Conservation (phyloP, 2,888 invertebrate genomes). For the Cerceris ruficornis region DNA sequence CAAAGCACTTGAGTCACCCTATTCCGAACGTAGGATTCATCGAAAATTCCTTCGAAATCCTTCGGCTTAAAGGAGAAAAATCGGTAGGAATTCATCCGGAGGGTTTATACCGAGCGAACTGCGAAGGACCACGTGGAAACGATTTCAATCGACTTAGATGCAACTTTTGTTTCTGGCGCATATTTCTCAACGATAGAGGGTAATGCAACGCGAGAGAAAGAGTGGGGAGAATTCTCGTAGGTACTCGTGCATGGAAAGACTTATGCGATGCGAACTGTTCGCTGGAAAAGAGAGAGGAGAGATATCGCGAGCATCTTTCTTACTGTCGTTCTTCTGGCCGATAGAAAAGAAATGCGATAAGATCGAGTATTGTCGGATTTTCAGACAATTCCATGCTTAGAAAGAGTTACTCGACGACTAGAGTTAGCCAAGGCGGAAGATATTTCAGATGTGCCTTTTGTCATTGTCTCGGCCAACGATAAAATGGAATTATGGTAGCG, state of each 20-base stretch:
- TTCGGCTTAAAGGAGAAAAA: too few relatives aligned
- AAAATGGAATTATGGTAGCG: constrained; percentile 39
- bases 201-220: not conserved
- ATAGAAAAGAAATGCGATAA: constrained; percentile 49
- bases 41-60: too few relatives aligned
- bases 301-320: constrained; percentile 15
- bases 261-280: not conserved
- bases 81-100: too few relatives aligned
- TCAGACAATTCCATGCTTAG: constrained; percentile 48
- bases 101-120: too few relatives aligned
- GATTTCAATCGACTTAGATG: not conserved
- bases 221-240: not conserved
- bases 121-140: not conserved
- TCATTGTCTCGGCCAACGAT: constrained; percentile 11
- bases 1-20: too few relatives aligned
- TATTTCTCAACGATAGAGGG: not conserved
- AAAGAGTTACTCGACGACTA: constrained; percentile 43
- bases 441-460: constrained; percentile 15
- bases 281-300: constrained; percentile 3
- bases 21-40: too few relatives aligned
- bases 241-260: not conserved
- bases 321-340: constrained; percentile 24
- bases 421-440: constrained; percentile 38
- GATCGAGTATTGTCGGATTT: constrained; percentile 52
- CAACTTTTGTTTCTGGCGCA: not conserved